Evolutionary conservation across 2,797 vertebrate species (phyloP).

Genomic region (Sebastes trivittatus): DNA sequence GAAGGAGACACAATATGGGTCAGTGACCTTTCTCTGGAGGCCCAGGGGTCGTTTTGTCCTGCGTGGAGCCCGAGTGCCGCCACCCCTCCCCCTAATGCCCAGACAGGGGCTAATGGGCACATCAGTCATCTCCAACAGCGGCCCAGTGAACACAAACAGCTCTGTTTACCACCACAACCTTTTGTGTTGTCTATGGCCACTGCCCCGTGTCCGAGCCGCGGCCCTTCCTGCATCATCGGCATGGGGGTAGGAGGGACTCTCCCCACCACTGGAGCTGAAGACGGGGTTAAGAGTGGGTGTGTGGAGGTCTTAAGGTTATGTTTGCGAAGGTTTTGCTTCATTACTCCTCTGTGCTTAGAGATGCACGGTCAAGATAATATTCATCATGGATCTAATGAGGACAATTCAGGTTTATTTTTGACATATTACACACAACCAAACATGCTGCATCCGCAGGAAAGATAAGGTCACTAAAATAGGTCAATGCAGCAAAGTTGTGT

Average conservation of each 20-base stretch:
- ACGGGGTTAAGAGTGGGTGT: slow-evolving; percentile 36
- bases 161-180: slow-evolving; percentile 75
- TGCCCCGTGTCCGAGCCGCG: slow-evolving; percentile 58
- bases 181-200: slow-evolving; percentile 73
- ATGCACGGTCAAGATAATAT: slow-evolving; percentile 7
- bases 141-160: slow-evolving; percentile 76
- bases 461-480: slow-evolving; percentile 8
- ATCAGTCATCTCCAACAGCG: slow-evolving; percentile 76
- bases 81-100: slow-evolving; percentile 53
- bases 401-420: slow-evolving; percentile 10
- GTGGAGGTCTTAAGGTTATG: slow-evolving; percentile 30
- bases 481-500: neutral
- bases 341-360: slow-evolving; percentile 21
- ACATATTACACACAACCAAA: slow-evolving; percentile 7
- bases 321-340: slow-evolving; percentile 49
- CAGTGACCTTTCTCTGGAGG: slow-evolving; percentile 73
- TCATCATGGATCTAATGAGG: slow-evolving; percentile 21
- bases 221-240: slow-evolving; percentile 57
- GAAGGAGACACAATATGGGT: slow-evolving; percentile 74
- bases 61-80: slow-evolving; percentile 28
- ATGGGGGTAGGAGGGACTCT: slow-evolving; percentile 22
- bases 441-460: neutral
- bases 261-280: slow-evolving; percentile 13
- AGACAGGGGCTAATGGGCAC: slow-evolving; percentile 71
- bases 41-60: slow-evolving; percentile 72